phyloP scores from a whole-genome alignment of 2,888 invertebrate species.

The Zygogramma bicolorata region DNA sequence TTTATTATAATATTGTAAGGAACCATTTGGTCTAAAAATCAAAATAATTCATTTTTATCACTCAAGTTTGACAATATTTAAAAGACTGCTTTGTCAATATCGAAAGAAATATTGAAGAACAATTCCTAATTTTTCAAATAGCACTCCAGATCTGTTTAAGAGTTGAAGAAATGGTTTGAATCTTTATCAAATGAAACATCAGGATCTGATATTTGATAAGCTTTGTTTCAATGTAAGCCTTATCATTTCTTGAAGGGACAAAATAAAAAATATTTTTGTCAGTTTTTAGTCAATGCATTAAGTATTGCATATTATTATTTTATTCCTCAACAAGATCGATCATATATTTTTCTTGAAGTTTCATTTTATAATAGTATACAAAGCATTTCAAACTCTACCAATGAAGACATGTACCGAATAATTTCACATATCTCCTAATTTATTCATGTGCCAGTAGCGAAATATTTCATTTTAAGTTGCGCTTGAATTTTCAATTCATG shows the following conservation, averaged over 20 bases:
- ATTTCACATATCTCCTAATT: neutral
- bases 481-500: neutral
- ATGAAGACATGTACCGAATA: neutral
- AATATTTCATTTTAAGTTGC: neutral
- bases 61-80: conserved; percentile 60
- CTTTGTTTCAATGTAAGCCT: too few species aligned
- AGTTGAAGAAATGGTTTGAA: neutral
- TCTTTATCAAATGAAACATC: neutral
- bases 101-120: conserved; percentile 12
- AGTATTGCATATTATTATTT: too few species aligned
- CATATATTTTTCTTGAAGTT: too few species aligned
- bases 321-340: too few species aligned
- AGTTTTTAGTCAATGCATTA: too few species aligned
- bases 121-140: conserved; percentile 6
- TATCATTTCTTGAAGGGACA: too few species aligned
- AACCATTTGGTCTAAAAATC: conserved; percentile 37
- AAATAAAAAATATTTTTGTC: too few species aligned
- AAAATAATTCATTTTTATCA: conserved; percentile 43
- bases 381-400: neutral
- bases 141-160: neutral
- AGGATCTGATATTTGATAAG: too few species aligned
- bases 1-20: conserved; percentile 47
- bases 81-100: conserved; percentile 55
- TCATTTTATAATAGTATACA: too few species aligned
- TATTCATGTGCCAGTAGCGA: neutral